Conservation (phyloP, 2,888 invertebrate genomes). For the Agrilus cyanescens region DNA sequence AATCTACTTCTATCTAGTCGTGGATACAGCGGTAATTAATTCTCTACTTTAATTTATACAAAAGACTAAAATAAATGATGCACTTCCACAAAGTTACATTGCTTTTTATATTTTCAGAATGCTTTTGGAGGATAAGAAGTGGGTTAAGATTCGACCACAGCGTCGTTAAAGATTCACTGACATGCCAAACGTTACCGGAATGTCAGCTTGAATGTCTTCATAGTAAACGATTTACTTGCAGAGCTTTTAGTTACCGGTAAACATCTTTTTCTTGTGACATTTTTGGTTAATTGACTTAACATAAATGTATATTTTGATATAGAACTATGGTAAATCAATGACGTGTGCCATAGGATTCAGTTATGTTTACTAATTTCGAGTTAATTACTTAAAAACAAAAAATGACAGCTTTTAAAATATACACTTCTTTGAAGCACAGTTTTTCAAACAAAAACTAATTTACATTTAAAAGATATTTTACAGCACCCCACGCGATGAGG, state of each 20-base stretch:
- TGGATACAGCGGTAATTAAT: slow-evolving; percentile 34
- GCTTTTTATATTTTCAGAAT: slow-evolving; percentile 45
- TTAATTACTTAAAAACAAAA: no score
- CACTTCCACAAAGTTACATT: no score
- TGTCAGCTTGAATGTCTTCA: slow-evolving; percentile 70
- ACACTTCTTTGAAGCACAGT: no score
- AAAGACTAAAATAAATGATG: neutral
- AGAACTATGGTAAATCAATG: no score
- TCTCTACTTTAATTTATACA: neutral
- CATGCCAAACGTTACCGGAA: slow-evolving; percentile 59
- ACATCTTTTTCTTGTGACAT: slow-evolving; percentile 3
- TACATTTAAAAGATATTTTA: no score
- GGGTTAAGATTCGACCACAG: slow-evolving; percentile 54
- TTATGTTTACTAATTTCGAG: no score
- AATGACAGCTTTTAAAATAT: no score
- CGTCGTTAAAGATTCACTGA: slow-evolving; percentile 52
- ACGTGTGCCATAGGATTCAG: no score
- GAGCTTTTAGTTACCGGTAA: slow-evolving; percentile 68
- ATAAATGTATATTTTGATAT: slow-evolving; percentile 1
- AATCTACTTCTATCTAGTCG: slow-evolving; percentile 32
- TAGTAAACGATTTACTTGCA: slow-evolving; percentile 62
- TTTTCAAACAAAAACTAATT: no score
- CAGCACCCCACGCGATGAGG: no score
- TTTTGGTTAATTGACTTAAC: slow-evolving; percentile 3
- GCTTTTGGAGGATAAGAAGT: slow-evolving; percentile 71